Conservation (phyloP, 2,797 vertebrate genomes). For the Chloroceryle inda region DNA sequence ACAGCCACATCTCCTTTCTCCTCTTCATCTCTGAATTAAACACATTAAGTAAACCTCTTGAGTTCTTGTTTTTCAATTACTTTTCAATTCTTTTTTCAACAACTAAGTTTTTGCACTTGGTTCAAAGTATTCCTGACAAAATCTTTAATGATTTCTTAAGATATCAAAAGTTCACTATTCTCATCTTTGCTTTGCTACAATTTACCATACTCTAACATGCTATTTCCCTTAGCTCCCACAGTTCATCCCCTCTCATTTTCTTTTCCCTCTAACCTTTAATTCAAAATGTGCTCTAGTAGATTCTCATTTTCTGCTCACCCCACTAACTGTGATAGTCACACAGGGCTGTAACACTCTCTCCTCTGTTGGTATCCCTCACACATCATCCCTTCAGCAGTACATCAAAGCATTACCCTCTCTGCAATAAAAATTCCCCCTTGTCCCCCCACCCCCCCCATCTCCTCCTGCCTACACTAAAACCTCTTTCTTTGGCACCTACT, state of each 20-base stretch:
- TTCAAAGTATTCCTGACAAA: background rate
- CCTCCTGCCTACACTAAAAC: background rate
- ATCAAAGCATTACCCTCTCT: background rate
- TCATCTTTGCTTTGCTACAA: background rate
- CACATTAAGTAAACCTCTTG: background rate
- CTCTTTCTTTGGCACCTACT: background rate
- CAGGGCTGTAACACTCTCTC: background rate
- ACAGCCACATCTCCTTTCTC: background rate
- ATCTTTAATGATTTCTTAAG: background rate
- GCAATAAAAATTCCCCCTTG: background rate
- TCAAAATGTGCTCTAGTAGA: background rate
- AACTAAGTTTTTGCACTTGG: background rate
- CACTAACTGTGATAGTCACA: background rate
- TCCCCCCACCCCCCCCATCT: background rate
- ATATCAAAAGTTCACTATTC: background rate
- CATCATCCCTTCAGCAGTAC: background rate
- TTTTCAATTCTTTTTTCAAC: background rate
- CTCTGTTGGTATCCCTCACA: background rate
- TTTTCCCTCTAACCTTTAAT: background rate
- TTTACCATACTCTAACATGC: background rate
- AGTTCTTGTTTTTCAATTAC: background rate
- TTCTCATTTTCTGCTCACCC: background rate
- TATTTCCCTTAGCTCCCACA: background rate
- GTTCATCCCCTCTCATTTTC: background rate
- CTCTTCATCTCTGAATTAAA: background rate